A percentile compares a stretch with the other conserved stretches of the same genome.
Evolutionary conservation across 2,888 invertebrate species (phyloP).

Genomic region (Tenodera sinensis): DNA sequence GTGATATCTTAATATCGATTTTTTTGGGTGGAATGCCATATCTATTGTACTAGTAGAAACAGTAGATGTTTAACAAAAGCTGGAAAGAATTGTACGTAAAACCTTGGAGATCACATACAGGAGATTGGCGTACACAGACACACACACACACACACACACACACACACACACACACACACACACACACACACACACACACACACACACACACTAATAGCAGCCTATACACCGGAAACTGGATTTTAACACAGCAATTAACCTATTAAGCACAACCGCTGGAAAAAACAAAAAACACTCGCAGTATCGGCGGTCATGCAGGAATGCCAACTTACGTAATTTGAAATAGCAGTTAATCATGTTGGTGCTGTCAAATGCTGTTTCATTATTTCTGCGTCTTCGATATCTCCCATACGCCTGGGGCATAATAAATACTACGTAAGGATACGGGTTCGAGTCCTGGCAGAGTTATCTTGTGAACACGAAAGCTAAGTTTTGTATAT

Average conservation of each 20-base stretch:
- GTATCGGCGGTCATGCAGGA: not conserved
- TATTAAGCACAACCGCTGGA: not conserved
- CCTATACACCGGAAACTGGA: not conserved
- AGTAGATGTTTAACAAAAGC: no score
- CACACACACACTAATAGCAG: not conserved
- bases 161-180: not conserved
- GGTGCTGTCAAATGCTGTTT: not conserved
- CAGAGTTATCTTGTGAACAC: no score
- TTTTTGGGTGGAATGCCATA: no score
- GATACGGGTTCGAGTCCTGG: no score
- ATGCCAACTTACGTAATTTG: not conserved
- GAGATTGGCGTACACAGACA: no score
- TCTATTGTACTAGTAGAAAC: no score
- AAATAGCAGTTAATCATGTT: not conserved
- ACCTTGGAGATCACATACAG: no score
- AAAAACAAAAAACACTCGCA: not conserved
- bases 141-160: not conserved
- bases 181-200: not conserved
- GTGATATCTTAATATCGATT: no score
- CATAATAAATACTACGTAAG: no score
- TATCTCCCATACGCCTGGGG: not conserved
- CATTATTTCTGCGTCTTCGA: not conserved
- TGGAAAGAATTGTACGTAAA: no score
- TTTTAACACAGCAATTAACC: not conserved
- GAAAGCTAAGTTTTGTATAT: no score